Evolutionary conservation across 2,113 vertebrate species (phyloP).

Genomic region (Rhinichthys klamathensis): DNA sequence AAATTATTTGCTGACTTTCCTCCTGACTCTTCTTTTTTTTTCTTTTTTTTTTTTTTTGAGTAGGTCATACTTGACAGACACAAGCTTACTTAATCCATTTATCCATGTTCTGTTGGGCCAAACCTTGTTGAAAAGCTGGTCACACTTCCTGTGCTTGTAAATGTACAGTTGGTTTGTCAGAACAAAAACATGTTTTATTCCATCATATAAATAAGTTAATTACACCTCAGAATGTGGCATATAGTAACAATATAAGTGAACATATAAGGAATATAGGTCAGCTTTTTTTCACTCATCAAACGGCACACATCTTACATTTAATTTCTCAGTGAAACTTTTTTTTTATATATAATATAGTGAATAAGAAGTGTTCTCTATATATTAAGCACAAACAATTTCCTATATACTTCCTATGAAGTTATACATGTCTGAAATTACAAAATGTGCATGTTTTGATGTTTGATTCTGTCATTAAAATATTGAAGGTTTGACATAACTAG

Average conservation of each 20-base stretch:
- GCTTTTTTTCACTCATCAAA: background rate
- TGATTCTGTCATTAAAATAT: background rate
- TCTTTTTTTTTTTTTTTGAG: background rate
- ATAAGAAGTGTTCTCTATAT: too few species aligned
- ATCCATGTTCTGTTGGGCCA: background rate
- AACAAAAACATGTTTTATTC: background rate
- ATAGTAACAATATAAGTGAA: background rate
- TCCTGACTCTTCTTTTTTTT: background rate
- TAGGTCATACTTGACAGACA: background rate
- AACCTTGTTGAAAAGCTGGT: background rate
- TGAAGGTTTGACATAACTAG: background rate
- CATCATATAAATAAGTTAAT: background rate
- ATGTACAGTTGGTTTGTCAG: background rate
- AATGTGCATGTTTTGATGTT: background rate
- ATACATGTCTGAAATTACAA: too few species aligned
- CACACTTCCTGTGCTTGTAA: background rate
- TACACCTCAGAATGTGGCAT: background rate
- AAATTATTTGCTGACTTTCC: slow-evolving; percentile 70
- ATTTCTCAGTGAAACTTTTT: background rate
- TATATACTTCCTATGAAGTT: too few species aligned
- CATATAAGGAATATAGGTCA: background rate
- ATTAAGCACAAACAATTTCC: too few species aligned
- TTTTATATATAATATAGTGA: too few species aligned
- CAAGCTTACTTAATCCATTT: background rate
- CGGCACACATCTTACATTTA: background rate